A percentile compares a stretch with the other conserved stretches of the same genome.
phyloP scores from a whole-genome alignment of 2,113 vertebrate genomes.

The Nyctereutes procyonoides region DNA sequence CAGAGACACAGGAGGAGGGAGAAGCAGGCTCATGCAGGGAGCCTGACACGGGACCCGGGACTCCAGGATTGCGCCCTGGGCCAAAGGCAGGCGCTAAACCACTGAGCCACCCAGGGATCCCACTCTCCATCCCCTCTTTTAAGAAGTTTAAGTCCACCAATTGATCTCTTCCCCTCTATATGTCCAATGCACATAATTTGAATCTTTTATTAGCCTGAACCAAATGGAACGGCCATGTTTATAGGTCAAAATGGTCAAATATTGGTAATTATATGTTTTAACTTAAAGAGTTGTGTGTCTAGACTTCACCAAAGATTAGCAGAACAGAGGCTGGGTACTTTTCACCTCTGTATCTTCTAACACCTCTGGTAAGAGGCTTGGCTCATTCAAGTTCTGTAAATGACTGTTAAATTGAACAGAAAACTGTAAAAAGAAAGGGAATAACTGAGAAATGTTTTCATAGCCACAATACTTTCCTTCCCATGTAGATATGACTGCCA shows the following conservation, averaged over 20 bases:
- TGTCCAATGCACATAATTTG: not conserved
- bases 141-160: not conserved
- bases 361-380: not conserved
- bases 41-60: too few species aligned
- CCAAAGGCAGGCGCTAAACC: too few species aligned
- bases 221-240: constrained; percentile 41
- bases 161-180: not conserved
- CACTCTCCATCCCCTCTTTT: not conserved
- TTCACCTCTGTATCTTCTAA: not conserved
- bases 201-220: constrained; percentile 29
- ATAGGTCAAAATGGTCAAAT: not conserved
- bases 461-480: constrained; percentile 19
- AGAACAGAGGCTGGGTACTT: not conserved
- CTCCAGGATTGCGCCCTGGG: too few species aligned
- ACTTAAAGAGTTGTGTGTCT: not conserved
- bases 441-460: constrained; percentile 25
- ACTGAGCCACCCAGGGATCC: too few species aligned
- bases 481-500: not conserved
- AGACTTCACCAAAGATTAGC: not conserved
- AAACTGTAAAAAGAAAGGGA: constrained; percentile 43
- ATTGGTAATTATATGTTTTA: constrained; percentile 2
- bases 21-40: too few species aligned
- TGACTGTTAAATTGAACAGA: constrained; percentile 39
- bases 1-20: too few species aligned
- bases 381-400: not conserved